These are phyloP conservation scores for Eupleurogrammus muticus DNA, from an alignment of 2,797 vertebrate genomes.

Conservation along the genomic window DNA sequence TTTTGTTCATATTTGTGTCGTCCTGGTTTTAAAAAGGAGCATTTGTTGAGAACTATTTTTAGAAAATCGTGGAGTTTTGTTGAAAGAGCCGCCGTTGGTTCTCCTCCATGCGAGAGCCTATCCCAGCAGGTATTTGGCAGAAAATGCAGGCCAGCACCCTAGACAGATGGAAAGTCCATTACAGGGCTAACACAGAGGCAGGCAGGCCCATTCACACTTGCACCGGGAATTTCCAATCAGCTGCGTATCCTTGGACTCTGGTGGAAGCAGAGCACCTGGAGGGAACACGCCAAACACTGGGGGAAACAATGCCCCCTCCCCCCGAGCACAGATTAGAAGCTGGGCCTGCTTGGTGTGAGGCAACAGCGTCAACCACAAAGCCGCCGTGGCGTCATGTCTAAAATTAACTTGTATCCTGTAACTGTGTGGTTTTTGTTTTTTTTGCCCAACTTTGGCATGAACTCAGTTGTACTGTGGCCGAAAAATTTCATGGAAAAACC, in stretches of 20 bases:
- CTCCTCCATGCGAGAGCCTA: background rate
- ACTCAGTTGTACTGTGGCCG: background rate
- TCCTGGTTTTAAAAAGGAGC: background rate
- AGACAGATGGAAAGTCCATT: conserved; percentile 42
- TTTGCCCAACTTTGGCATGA: background rate
- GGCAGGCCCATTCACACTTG: conserved; percentile 19
- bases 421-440: background rate
- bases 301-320: conserved; percentile 27
- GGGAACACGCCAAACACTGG: conserved; percentile 24
- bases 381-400: conserved; percentile 9
- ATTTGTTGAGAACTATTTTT: too few species aligned
- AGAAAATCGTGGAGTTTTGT: background rate
- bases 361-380: conserved; percentile 15
- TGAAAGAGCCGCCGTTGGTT: background rate
- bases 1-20: background rate
- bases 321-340: conserved; percentile 20
- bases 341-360: conserved; percentile 3
- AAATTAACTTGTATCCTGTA: conserved; percentile 3
- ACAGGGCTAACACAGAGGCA: conserved; percentile 2
- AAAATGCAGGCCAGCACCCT: conserved; percentile 30
- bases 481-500: background rate
- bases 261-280: conserved; percentile 9
- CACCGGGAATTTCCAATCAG: conserved; percentile 36
- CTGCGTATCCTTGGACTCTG: conserved; percentile 16
- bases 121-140: conserved; percentile 25